Percentiles rank a stretch among this genome's conserved stretches.
These are phyloP conservation scores for Ornithoptera alexandrae DNA, from an alignment of 2,888 invertebrate species.

Conservation along the genomic window DNA sequence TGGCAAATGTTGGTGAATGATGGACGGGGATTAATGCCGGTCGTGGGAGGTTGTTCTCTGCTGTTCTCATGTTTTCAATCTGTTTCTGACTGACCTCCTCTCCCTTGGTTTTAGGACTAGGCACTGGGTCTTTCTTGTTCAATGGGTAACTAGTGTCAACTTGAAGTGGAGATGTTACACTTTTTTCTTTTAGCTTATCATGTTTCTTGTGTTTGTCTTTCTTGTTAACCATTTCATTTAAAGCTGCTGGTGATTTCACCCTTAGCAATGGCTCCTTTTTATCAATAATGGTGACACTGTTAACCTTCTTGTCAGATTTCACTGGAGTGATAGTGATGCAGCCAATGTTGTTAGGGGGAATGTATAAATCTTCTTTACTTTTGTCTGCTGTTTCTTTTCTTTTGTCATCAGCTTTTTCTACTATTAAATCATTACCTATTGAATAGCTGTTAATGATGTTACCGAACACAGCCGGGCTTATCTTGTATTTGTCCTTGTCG, in stretches of 20 bases:
- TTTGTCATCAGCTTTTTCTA: slow-evolving; percentile 56
- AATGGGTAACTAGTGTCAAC: slow-evolving; percentile 59
- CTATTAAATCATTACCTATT: slow-evolving; percentile 54
- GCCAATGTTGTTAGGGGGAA: slow-evolving; percentile 68
- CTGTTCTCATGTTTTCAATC: slow-evolving; percentile 60
- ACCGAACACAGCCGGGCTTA: slow-evolving; percentile 44
- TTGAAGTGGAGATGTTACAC: slow-evolving; percentile 53
- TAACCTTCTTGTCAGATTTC: slow-evolving; percentile 49
- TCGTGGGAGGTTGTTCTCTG: slow-evolving; percentile 67
- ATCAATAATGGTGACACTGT: slow-evolving; percentile 31
- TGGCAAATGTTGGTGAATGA: slow-evolving; percentile 70
- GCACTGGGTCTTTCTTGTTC: slow-evolving; percentile 49
- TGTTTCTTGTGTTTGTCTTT: slow-evolving; percentile 47
- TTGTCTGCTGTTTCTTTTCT: slow-evolving; percentile 43
- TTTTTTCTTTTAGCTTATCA: slow-evolving; percentile 53
- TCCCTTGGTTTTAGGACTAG: slow-evolving; percentile 53
- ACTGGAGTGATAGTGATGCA: slow-evolving; percentile 75
- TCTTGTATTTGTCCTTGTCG: slow-evolving; percentile 42
- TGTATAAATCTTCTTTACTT: slow-evolving; percentile 60
- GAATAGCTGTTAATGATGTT: slow-evolving; percentile 51
- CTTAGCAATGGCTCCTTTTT: slow-evolving; percentile 58
- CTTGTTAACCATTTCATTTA: slow-evolving; percentile 67
- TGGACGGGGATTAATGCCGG: slow-evolving; percentile 63
- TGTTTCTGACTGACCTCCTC: slow-evolving; percentile 61
- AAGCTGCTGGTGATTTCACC: slow-evolving; percentile 68